Evolutionary conservation across 1,140 invertebrate genomes (phyloP).

Genomic region (Solen grandis): DNA sequence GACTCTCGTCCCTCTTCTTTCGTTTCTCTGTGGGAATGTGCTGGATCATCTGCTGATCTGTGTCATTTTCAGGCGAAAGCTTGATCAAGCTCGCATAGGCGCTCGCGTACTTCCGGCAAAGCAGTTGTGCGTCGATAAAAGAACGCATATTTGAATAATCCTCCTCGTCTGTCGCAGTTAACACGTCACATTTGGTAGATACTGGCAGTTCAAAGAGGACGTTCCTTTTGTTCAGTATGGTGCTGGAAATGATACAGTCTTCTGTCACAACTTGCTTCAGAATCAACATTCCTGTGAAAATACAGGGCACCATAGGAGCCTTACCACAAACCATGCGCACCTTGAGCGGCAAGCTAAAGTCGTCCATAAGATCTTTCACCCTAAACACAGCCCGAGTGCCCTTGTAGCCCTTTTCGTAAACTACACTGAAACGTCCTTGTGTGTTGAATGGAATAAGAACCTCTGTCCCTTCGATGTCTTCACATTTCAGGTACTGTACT

Average conservation of each 20-base stretch:
- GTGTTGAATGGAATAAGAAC: slow-evolving; percentile 69
- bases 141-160: slow-evolving; percentile 55
- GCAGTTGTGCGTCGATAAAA: slow-evolving; percentile 67
- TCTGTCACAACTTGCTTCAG: slow-evolving; percentile 54
- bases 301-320: slow-evolving; percentile 72
- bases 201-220: slow-evolving; percentile 73
- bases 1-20: slow-evolving; percentile 61
- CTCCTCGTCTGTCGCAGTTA: slow-evolving; percentile 55
- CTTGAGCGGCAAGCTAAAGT: slow-evolving; percentile 69
- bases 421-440: slow-evolving; percentile 72
- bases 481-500: slow-evolving; percentile 72
- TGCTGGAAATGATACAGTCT: slow-evolving; percentile 68
- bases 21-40: slow-evolving; percentile 69
- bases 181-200: slow-evolving; percentile 38
- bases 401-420: slow-evolving; percentile 68
- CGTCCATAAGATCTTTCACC: slow-evolving; percentile 71
- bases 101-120: slow-evolving; percentile 69
- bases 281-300: slow-evolving; percentile 73
- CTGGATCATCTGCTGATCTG: slow-evolving; percentile 67
- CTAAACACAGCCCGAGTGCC: slow-evolving; percentile 67
- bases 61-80: slow-evolving; percentile 72
- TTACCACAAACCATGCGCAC: slow-evolving; percentile 74
- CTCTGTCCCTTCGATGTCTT: slow-evolving; percentile 65
- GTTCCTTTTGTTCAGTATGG: slow-evolving; percentile 71
- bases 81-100: slow-evolving; percentile 71